Percentiles rank a stretch among this genome's conserved stretches.
Evolutionary conservation across 2,888 invertebrate species (phyloP).

Genomic region (Crocallis elinguaria): DNA sequence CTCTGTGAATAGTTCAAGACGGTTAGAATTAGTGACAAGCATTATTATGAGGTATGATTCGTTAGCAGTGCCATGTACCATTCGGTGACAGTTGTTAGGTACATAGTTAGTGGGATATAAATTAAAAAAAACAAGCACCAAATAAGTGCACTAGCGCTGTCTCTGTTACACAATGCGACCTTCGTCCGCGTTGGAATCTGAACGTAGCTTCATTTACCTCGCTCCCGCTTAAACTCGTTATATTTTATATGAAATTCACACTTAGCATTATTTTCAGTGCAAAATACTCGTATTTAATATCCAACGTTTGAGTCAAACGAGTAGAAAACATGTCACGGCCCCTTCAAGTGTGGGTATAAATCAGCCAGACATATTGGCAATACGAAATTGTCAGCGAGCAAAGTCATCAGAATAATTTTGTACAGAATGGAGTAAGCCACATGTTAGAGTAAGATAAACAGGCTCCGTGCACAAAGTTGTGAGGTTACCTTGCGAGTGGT

Average conservation of each 20-base stretch:
- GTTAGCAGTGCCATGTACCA: slow-evolving; percentile 55
- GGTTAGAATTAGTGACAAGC: slow-evolving; percentile 66
- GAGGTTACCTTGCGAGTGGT: slow-evolving; percentile 89
- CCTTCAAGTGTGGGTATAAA: no score
- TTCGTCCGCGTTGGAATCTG: slow-evolving; percentile 42
- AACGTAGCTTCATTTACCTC: slow-evolving; percentile 44
- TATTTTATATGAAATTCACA: slow-evolving; percentile 9
- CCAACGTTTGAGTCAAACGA: no score
- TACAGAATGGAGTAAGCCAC: not conserved
- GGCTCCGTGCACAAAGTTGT: no score
- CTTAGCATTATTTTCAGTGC: not conserved
- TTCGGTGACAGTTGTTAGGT: slow-evolving; percentile 39
- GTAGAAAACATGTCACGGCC: not conserved
- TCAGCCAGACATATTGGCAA: no score
- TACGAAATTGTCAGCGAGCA: not conserved
- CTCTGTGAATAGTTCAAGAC: slow-evolving; percentile 46
- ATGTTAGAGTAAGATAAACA: no score
- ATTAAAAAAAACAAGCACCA: slow-evolving; percentile 64
- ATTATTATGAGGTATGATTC: slow-evolving; percentile 57
- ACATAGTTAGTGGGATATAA: slow-evolving; percentile 44
- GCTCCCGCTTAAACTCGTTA: slow-evolving; percentile 1
- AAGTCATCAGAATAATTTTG: not conserved
- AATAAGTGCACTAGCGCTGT: slow-evolving; percentile 48
- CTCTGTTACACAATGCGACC: slow-evolving; percentile 39
- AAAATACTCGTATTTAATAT: not conserved